phyloP scores from a whole-genome alignment of 2,797 vertebrate genomes.

The Spea hammondii region DNA sequence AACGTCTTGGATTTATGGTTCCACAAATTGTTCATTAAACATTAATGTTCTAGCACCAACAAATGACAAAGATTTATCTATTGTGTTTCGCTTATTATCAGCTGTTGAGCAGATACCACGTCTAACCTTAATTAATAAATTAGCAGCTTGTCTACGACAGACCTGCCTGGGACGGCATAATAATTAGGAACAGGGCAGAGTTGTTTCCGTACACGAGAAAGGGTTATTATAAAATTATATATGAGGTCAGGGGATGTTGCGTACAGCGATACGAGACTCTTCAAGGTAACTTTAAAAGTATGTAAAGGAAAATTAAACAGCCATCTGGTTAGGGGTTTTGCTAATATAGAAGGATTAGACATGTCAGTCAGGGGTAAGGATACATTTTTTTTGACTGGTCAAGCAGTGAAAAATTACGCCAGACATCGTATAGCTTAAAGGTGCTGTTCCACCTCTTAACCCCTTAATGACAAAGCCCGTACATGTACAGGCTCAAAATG shows the following conservation, averaged over 20 bases:
- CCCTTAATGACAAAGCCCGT: too few species aligned
- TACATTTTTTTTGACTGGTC: background rate
- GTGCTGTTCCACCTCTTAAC: too few species aligned
- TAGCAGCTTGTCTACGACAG: background rate
- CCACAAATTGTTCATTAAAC: conserved; percentile 15
- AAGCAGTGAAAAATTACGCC: too few species aligned
- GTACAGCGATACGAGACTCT: background rate
- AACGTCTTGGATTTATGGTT: conserved; percentile 23
- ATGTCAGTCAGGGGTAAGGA: background rate
- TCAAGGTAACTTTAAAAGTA: conserved; percentile 19
- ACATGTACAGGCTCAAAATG: too few species aligned
- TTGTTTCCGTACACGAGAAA: background rate
- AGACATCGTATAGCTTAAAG: too few species aligned
- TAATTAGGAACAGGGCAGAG: background rate
- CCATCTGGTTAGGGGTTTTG: background rate
- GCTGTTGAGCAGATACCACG: conserved; percentile 13
- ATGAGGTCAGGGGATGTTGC: background rate
- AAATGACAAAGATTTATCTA: conserved; percentile 20
- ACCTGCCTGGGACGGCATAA: background rate
- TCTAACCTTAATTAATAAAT: conserved; percentile 45
- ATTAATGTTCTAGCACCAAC: background rate
- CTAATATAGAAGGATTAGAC: background rate
- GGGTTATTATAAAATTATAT: background rate
- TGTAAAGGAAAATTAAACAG: background rate
- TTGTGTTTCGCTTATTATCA: conserved; percentile 5